Evolutionary conservation across 2,797 vertebrate species (phyloP).

Genomic region (Thamnophis elegans): DNA sequence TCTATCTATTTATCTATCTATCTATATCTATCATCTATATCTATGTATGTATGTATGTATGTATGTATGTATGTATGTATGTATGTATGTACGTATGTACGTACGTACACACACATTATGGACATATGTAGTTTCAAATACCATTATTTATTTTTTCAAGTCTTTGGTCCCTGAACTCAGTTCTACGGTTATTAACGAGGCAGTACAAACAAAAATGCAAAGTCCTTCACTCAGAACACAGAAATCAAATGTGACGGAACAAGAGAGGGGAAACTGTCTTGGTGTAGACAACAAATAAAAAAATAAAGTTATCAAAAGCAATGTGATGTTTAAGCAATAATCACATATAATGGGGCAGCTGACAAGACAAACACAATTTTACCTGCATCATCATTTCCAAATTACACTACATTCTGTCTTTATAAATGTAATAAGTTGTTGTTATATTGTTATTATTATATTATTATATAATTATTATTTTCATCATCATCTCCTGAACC

Average conservation of each 20-base stretch:
- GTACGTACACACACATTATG: not conserved
- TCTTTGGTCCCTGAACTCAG: not conserved
- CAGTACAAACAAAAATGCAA: not conserved
- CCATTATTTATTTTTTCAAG: not conserved
- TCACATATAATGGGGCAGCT: not conserved
- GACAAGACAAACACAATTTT: not conserved
- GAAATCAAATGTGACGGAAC: not conserved
- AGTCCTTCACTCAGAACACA: too few relatives aligned
- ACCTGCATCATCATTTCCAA: not conserved
- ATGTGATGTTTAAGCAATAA: not conserved
- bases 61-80: too few relatives aligned
- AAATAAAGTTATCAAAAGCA: not conserved
- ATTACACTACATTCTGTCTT: not conserved
- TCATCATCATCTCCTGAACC: not conserved
- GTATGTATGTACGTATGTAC: too few relatives aligned
- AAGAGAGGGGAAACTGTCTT: not conserved
- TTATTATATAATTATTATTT: not conserved
- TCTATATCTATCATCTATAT: too few relatives aligned
- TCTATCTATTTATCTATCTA: too few relatives aligned
- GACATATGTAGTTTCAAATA: not conserved
- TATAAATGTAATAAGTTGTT: not conserved
- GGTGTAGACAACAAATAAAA: not conserved
- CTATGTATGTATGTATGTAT: too few relatives aligned
- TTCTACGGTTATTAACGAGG: not conserved
- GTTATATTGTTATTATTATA: not conserved